phyloP scores from a whole-genome alignment of 2,888 invertebrate species.

The Epistrophella euchroma region DNA sequence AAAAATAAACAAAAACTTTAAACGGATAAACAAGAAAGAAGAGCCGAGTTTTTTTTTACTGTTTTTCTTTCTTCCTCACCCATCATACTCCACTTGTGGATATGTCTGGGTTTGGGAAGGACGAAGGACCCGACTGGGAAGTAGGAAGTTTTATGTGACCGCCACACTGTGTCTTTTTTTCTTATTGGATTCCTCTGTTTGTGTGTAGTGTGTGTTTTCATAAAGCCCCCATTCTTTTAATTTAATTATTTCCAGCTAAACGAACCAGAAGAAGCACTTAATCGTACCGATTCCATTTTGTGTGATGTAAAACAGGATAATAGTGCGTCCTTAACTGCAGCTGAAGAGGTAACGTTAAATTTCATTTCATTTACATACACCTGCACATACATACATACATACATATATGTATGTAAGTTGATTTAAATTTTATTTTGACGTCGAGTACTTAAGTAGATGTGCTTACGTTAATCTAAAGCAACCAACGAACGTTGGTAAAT shows the following conservation, averaged over 20 bases:
- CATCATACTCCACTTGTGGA: conserved; percentile 23
- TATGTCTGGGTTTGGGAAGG: conserved; percentile 31
- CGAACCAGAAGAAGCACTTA: conserved; percentile 81
- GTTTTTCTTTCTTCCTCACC: conserved; percentile 8
- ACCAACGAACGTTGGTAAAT: too few relatives aligned
- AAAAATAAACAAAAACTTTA: conserved; percentile 41
- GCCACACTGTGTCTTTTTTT: neutral
- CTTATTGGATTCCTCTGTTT: conserved; percentile 38
- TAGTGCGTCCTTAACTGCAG: conserved; percentile 81
- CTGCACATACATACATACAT: neutral
- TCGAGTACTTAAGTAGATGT: conserved; percentile 22
- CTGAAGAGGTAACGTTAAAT: conserved; percentile 81
- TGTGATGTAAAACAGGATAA: conserved; percentile 81
- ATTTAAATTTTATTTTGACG: conserved; percentile 44
- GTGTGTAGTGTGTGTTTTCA: conserved; percentile 4
- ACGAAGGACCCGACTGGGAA: conserved; percentile 17
- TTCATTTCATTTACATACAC: conserved; percentile 18
- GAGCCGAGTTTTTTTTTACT: conserved; percentile 21
- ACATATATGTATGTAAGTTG: neutral
- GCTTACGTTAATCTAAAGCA: too few relatives aligned
- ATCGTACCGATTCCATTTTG: conserved; percentile 81
- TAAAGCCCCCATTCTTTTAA: conserved; percentile 46
- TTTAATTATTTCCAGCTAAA: conserved; percentile 80
- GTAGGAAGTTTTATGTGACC: conserved; percentile 35
- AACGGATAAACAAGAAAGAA: conserved; percentile 15